A percentile compares a stretch with the other conserved stretches of the same genome.
These are phyloP conservation scores for Drosophila helvetica DNA, from an alignment of 2,888 invertebrate species.

Conservation along the genomic window DNA sequence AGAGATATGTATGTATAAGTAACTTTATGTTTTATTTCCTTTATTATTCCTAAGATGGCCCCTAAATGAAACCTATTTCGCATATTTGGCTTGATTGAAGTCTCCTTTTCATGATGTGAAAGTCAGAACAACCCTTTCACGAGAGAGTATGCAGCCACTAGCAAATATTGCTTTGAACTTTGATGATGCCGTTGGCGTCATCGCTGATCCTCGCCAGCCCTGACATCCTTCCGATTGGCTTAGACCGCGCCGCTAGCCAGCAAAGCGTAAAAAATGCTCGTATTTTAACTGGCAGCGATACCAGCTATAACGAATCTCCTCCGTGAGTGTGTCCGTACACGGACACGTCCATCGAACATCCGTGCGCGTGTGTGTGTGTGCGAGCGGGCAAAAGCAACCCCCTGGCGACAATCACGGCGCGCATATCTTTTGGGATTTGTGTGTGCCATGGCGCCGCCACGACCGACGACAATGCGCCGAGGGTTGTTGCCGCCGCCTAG, in stretches of 20 bases:
- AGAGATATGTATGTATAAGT: not conserved
- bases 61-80: not conserved
- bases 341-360: not conserved
- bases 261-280: constrained; percentile 72
- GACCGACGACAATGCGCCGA: constrained; percentile 80
- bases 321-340: not conserved
- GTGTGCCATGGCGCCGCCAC: constrained; percentile 81
- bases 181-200: constrained; percentile 31
- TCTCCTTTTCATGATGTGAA: not conserved
- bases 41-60: not conserved
- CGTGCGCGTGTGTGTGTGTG: constrained; percentile 18
- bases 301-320: constrained; percentile 34
- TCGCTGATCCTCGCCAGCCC: constrained; percentile 60
- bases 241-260: constrained; percentile 39
- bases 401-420: constrained; percentile 66
- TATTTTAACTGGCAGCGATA: constrained; percentile 64
- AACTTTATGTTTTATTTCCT: not conserved
- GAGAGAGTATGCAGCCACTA: constrained; percentile 12
- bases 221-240: constrained; percentile 79
- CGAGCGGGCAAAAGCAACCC: constrained; percentile 74
- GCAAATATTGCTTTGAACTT: constrained; percentile 26
- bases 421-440: constrained; percentile 75
- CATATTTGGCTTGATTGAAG: not conserved
- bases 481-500: constrained; percentile 72
- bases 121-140: not conserved